Evolutionary conservation across 1,140 invertebrate species (phyloP), one percentile per base, ranked within the genome.

Genomic region (Calycopis cecrops): DNA sequence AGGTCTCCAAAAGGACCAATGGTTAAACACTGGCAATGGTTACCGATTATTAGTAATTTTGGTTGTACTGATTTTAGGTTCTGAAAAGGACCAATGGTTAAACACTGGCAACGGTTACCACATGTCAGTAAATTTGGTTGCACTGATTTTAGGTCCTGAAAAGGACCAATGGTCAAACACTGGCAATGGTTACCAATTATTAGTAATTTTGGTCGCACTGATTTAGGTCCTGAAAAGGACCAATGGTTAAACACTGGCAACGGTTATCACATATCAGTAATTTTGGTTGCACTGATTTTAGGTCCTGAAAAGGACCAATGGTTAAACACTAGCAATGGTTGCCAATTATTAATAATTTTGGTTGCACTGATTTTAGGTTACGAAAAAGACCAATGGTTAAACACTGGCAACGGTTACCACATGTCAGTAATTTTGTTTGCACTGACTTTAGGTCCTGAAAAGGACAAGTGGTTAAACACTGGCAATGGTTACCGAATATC

Each of bases 11-110:
- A 35, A 57, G 49, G 54, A 35, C 9, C 38, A 28, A n/a, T 56
- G 16, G 38, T 55, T 62, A 59, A 52, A 64, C 16, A 57, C 18
- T 38, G 33, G 6, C 37, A 7, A 4, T 11, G 37, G 37, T 11
- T 14, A 40, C 0, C 14, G 37, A 7, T 9, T n/a, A n/a, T n/a
- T n/a, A n/a, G n/a, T n/a, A n/a, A n/a, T n/a, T n/a, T n/a, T n/a
- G n/a, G n/a, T n/a, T 40, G 10, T 11, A 40, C 10, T 8, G 10
- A 40, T 14, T n/a, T 14, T 0, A 14, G 3, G 4, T 2, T 10
- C 37, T 14, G n/a, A 14, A 40, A 6, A 40, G n/a, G n/a, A n/a
- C n/a, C n/a, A n/a, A n/a, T n/a, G n/a, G n/a, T n/a, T n/a, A n/a
- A 48, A 35, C 9, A 48, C 12, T 11, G n/a, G 9, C 10, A 35